Evolutionary conservation across 1,140 invertebrate genomes (phyloP).

Genomic region (Proctacanthus coquilletti): DNA sequence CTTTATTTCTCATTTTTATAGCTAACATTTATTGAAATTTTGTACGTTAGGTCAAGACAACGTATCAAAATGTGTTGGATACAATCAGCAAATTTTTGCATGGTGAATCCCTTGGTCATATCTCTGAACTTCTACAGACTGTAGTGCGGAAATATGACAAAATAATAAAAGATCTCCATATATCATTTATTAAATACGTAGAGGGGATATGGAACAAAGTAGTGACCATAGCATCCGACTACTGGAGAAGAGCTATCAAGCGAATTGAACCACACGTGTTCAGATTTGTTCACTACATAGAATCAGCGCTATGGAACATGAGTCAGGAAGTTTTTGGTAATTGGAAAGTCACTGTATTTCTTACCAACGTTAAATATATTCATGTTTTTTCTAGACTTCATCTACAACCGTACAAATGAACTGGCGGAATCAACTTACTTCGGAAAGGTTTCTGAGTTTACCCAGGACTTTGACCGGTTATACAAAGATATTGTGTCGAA

Average conservation of each 20-base stretch:
- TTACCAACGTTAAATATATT: too few species aligned
- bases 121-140: conserved; percentile 47
- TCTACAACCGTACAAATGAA: conserved; percentile 61
- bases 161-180: conserved; percentile 59
- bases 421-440: conserved; percentile 66
- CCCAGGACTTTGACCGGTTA: conserved; percentile 58
- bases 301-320: conserved; percentile 53
- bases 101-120: conserved; percentile 51
- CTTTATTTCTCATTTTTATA: not conserved
- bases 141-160: conserved; percentile 59
- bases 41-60: conserved; percentile 39
- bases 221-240: conserved; percentile 39
- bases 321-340: conserved; percentile 47
- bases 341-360: conserved; percentile 3
- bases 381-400: conserved; percentile 44
- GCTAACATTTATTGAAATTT: not conserved
- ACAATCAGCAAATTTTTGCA: conserved; percentile 48
- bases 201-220: conserved; percentile 53
- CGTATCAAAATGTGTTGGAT: conserved; percentile 50
- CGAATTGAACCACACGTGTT: conserved; percentile 61
- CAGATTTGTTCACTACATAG: conserved; percentile 53
- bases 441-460: conserved; percentile 57
- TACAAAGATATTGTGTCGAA: conserved; percentile 59
- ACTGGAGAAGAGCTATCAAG: conserved; percentile 53
- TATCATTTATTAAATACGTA: conserved; percentile 56